Evolutionary conservation across 2,888 invertebrate genomes (phyloP), one percentile per base, ranked within the genome.

Genomic region (Punctoribates punctum): DNA sequence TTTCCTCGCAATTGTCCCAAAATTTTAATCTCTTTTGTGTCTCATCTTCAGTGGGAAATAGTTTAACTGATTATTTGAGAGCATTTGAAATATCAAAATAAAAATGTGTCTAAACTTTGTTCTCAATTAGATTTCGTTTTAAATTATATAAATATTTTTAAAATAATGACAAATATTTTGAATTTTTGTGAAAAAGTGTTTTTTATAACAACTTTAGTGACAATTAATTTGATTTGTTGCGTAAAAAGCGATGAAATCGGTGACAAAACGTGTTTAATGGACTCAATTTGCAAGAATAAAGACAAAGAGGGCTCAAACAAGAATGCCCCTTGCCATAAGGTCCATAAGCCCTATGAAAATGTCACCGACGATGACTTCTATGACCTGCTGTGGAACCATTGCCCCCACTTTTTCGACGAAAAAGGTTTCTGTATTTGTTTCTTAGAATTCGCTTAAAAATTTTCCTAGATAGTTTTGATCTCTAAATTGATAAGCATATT

Each of bases 361-460:
- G 60, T 73, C 17, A 73, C 54, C 17, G 73, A 57, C 23, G 73
- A 73, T 65, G 73, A 76, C 57, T 76, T 76, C 25, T 76, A 76
- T 29, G 76, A 76, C 23, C 25, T 76, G 15, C 27, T 76, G 46
- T 51, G 46, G 65, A 67, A 51, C 9, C 54, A 60, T 46, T 76
- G 76, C 38, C 51, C 73, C 15, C 76, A 76, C 34, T 76, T 76
- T 60, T 76, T 76, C 73, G 76, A 76, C 48, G 60, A 76, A 4
- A 57, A 76, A 67, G 76, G 76, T 76, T 38, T 73, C 34, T 51
- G 1, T 34, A 20, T 20, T 48, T 57, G 57, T n/a, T 13, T 57
- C 20, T 57, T 4, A 13, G 11, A 48, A 48, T 34, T 34, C 8
- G 34, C 34, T 5, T 34, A n/a, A n/a, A n/a, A n/a, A n/a, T n/a